Evolutionary conservation across 1,140 invertebrate genomes (phyloP).

Genomic region (Neotoxoptera formosana): DNA sequence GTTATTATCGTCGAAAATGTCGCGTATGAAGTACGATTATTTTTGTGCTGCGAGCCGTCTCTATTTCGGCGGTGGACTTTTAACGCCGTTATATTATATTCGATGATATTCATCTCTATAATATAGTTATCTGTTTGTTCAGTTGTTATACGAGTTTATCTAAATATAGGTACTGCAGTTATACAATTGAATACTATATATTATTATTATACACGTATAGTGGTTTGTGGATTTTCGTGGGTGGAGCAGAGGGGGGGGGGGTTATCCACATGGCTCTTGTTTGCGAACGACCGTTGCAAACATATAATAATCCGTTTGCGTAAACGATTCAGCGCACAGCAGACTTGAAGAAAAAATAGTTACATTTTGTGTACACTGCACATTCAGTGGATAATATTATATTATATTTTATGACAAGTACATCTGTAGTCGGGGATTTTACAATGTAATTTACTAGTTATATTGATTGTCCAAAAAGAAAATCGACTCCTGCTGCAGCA

Average conservation of each 20-base stretch:
- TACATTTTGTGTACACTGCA: background rate
- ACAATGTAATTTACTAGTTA: background rate
- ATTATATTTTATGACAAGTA: background rate
- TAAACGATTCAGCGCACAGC: background rate
- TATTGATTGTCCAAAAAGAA: too few relatives aligned
- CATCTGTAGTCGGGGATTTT: background rate
- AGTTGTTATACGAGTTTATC: background rate
- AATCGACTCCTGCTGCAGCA: background rate
- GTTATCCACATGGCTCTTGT: background rate
- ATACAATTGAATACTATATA: background rate
- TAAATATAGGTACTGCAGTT: conserved; percentile 8
- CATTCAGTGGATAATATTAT: background rate
- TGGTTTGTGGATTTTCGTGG: background rate
- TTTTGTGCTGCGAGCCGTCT: background rate
- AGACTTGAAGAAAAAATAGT: background rate
- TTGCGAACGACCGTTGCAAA: background rate
- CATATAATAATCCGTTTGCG: background rate
- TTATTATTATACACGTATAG: background rate
- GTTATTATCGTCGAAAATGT: conserved; percentile 3
- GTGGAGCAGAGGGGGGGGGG: too few relatives aligned
- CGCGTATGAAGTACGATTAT: background rate
- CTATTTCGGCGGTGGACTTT: conserved; percentile 6
- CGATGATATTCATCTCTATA: too few relatives aligned
- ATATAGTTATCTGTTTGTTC: conserved; percentile 18
- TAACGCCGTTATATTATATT: background rate